These are phyloP conservation scores for Erpobdella octoculata DNA, from an alignment of 2,888 invertebrate genomes.

Conservation along the genomic window DNA sequence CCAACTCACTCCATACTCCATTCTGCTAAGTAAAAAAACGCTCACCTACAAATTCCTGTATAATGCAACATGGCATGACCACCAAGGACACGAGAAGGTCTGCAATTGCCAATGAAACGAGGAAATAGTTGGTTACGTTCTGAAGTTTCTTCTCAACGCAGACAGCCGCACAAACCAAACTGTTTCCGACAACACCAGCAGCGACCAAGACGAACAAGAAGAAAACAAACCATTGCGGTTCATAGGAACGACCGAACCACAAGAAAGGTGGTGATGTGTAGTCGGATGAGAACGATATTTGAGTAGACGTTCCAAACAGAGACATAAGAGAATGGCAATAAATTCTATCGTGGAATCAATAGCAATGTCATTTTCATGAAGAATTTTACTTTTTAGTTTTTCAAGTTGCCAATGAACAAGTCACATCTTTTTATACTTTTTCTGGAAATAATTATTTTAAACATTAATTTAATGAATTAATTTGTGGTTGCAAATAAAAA, in stretches of 20 bases:
- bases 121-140: constrained; percentile 90
- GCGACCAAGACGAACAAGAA: constrained; percentile 76
- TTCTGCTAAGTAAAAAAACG: no score
- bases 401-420: no score
- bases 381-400: no score
- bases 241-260: not conserved
- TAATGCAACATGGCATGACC: constrained; percentile 90
- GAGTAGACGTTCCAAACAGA: not conserved
- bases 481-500: no score
- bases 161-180: constrained; percentile 85
- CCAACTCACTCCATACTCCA: no score
- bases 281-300: not conserved
- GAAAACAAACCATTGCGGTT: constrained; percentile 40
- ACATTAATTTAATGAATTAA: no score
- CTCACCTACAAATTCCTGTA: constrained; percentile 83
- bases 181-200: constrained; percentile 82
- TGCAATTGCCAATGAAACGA: constrained; percentile 83
- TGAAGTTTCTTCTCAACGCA: constrained; percentile 79
- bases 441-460: no score
- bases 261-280: not conserved
- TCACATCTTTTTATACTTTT: no score
- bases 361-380: no score
- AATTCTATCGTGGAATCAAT: no score
- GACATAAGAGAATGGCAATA: no score
- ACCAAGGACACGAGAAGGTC: constrained; percentile 84